Conservation (phyloP, 2,797 vertebrate species). For the Anguilla anguilla region DNA sequence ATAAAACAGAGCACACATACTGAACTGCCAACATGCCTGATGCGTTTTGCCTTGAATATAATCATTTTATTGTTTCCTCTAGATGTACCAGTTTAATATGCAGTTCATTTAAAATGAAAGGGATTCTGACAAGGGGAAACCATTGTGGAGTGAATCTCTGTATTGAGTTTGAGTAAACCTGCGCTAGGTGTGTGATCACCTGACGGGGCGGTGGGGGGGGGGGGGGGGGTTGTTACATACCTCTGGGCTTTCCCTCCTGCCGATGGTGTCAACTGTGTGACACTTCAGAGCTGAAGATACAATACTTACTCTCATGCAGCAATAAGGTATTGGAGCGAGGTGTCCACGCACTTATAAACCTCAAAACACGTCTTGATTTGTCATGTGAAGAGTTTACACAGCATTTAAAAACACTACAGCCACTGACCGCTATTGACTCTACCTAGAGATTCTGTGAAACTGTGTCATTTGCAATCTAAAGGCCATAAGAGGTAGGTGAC, state of each 20-base stretch:
- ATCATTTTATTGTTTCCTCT: neutral
- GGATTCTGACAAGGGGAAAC: neutral
- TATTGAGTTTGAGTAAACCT: neutral
- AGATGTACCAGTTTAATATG: neutral
- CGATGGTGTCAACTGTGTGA: neutral
- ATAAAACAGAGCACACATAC: neutral
- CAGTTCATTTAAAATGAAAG: neutral
- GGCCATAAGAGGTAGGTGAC: neutral
- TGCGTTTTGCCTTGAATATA: neutral
- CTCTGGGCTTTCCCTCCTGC: conserved; percentile 7
- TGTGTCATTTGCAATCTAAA: neutral
- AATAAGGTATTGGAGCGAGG: neutral
- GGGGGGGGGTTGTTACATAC: conserved; percentile 23
- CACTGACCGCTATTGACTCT: neutral
- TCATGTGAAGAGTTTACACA: neutral
- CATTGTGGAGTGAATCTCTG: neutral
- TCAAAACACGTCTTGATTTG: neutral
- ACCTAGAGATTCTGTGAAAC: neutral
- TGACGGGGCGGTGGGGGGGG: neutral
- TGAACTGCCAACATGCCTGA: neutral
- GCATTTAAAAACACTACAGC: too few species aligned
- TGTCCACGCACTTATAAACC: neutral
- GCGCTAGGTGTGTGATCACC: conserved; percentile 3
- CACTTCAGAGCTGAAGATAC: conserved; percentile 5
- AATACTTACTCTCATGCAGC: conserved; percentile 24